phyloP scores from a whole-genome alignment of 2,113 vertebrate genomes.

The Pyrgilauda ruficollis region DNA sequence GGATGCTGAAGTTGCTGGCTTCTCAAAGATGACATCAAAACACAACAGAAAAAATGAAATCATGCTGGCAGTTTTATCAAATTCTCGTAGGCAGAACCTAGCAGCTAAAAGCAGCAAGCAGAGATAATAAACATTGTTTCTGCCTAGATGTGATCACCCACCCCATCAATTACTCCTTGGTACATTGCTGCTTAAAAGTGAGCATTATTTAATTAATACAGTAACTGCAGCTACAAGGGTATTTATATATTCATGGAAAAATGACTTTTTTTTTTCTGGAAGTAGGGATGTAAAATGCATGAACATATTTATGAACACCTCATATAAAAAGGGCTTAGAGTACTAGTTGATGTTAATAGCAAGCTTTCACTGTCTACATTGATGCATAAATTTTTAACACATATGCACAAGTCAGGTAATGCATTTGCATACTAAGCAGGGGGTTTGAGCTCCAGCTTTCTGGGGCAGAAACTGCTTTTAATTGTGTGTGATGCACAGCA shows the following conservation, averaged over 20 bases:
- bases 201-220: conserved; percentile 28
- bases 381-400: conserved; percentile 37
- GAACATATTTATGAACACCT: conserved; percentile 26
- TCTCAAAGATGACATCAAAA: background rate
- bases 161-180: background rate
- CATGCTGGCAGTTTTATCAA: background rate
- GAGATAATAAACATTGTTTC: background rate
- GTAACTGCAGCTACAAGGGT: background rate
- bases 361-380: background rate
- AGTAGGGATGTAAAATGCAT: conserved; percentile 16
- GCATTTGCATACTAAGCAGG: conserved; percentile 39
- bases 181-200: background rate
- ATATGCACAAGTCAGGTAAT: conserved; percentile 34
- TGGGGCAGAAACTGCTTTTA: conserved; percentile 11
- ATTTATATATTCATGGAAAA: conserved; percentile 37
- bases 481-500: background rate
- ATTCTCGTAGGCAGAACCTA: background rate
- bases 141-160: background rate
- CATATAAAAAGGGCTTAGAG: background rate
- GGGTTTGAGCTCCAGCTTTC: conserved; percentile 12
- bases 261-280: background rate
- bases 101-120: background rate
- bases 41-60: background rate
- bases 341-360: conserved; percentile 13
- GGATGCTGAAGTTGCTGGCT: background rate